These are phyloP conservation scores for Halictus rubicundus DNA, from an alignment of 1,140 invertebrate species.

Conservation along the genomic window DNA sequence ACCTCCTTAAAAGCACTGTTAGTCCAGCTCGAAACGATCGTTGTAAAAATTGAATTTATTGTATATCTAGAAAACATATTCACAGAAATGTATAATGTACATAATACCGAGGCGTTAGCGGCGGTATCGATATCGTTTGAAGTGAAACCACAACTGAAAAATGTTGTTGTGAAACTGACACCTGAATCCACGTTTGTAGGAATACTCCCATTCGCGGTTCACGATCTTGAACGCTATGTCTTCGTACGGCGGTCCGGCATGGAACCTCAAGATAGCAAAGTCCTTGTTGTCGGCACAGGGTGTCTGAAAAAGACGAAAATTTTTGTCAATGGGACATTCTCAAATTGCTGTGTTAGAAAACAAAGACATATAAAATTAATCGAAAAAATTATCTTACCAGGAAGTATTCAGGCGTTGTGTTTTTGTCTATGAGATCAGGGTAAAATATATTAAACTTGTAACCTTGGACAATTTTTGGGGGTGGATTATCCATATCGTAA, in stretches of 20 bases:
- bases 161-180: constrained; percentile 99
- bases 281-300: constrained; percentile 95
- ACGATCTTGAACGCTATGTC: constrained; percentile 99
- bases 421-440: constrained; percentile 98
- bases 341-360: not conserved
- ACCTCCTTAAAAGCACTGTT: not conserved
- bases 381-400: constrained; percentile 82
- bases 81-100: constrained; percentile 35
- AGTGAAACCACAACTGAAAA: constrained; percentile 99
- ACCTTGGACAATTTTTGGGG: constrained; percentile 99
- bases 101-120: constrained; percentile 83
- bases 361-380: constrained; percentile 2
- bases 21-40: not conserved
- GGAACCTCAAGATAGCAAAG: constrained; percentile 96
- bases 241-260: constrained; percentile 99
- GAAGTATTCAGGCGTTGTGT: constrained; percentile 95
- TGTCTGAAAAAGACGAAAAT: constrained; percentile 83
- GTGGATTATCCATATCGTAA: constrained; percentile 99
- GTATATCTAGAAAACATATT: constrained; percentile 16
- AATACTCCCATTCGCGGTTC: constrained; percentile 99
- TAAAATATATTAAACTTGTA: constrained; percentile 99
- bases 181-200: constrained; percentile 97
- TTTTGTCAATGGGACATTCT: not conserved
- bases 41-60: constrained; percentile 25
- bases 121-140: constrained; percentile 97